A percentile compares a stretch with the other conserved stretches of the same genome.
Conservation (phyloP, 2,113 vertebrate species). For the Pseudonaja textilis region DNA sequence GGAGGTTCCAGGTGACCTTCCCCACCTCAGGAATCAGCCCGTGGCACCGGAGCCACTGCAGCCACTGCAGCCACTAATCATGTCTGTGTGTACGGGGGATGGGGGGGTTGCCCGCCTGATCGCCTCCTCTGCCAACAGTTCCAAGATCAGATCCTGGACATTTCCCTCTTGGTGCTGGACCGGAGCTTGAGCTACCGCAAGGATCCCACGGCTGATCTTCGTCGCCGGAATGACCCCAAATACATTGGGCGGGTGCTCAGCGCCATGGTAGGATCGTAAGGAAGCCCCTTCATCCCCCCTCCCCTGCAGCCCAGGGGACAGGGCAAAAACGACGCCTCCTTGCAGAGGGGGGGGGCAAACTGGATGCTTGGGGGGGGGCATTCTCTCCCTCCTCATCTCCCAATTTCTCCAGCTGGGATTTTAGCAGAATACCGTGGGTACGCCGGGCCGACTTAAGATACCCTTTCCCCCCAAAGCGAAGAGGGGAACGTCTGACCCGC, state of each 20-base stretch:
- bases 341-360: not conserved
- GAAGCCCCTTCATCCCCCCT: not conserved
- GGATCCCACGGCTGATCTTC: constrained; percentile 65
- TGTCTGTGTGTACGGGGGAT: not conserved
- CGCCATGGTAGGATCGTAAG: constrained; percentile 69
- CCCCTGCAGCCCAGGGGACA: not conserved
- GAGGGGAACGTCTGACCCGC: not conserved
- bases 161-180: constrained; percentile 71
- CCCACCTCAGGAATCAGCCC: not conserved
- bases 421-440: not conserved
- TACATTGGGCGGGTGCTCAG: constrained; percentile 74
- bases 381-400: not conserved
- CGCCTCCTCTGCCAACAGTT: constrained; percentile 59
- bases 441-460: not conserved
- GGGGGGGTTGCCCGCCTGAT: not conserved
- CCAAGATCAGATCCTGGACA: constrained; percentile 69
- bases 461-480: not conserved
- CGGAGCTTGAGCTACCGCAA: constrained; percentile 67
- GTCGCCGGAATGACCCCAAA: constrained; percentile 68
- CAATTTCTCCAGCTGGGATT: not conserved
- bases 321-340: not conserved
- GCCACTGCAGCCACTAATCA: not conserved
- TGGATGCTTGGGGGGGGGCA: not conserved
- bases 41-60: not conserved
- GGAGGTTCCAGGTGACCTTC: not conserved